Base-by-base conservation (phyloP, 2,888 invertebrate genomes). In the Coenonympha glycerion region DNA sequence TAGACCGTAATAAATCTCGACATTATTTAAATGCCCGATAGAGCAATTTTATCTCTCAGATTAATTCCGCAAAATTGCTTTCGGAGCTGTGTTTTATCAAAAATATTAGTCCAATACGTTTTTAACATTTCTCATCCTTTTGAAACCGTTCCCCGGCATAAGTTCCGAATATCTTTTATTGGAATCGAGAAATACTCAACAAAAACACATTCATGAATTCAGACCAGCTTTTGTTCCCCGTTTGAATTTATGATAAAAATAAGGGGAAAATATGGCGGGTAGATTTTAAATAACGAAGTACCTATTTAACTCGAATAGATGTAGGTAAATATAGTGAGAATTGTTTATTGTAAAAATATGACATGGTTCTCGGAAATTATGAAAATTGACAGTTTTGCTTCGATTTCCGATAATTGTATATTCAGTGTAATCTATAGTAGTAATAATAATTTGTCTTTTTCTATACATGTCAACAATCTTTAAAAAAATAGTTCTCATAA, bases 191-290 rank as follows among this genome's bases (percentile, higher is more conserved):
- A 40, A 50, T 50, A 30, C 15, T 26, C 31, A 31, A 50, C 39
- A 39, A 46, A 50, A 47, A 50, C n/a, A 19, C 46, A 33, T 42
- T 45, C 24, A 45, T 45, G 45, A 6, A 31, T 33, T 31, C 53
- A 48, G 44, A 49, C 40, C 19, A 36, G 45, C 45, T 61, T 64
- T 56, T 52, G 48, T 37, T 48, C 54, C 34, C 44, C 44, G 33
- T 44, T 44, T 44, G 33, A 33, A 44, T 44, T 44, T 33, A 34
- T 45, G 16, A 34, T 41, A 41, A 41, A 24, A 39, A 39, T 39
- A 24, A 13, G 41, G 41, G 41, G n/a, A 18, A 31, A 11, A 44
- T 44, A 44, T 6, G 13, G 21, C 19, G 31, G 9, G 42, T n/a
- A 22, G 8, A 22, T 42, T 30, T 42, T 3, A 30, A 42, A 42